These are phyloP conservation scores for Anomalospiza imberbis DNA, from an alignment of 2,797 vertebrate genomes.

Conservation along the genomic window DNA sequence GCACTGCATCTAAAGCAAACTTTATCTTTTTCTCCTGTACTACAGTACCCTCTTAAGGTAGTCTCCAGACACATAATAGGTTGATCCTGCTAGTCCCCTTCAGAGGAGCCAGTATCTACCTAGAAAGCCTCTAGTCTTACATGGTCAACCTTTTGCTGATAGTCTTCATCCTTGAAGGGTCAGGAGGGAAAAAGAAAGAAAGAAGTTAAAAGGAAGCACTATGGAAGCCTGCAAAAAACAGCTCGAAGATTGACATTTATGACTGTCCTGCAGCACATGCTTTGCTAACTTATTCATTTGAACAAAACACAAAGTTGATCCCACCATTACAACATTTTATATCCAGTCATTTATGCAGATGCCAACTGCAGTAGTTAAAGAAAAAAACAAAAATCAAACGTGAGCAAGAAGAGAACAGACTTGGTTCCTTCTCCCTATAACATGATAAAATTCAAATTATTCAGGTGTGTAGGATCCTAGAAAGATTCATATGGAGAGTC, in stretches of 20 bases:
- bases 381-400: background rate
- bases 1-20: background rate
- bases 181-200: conserved; percentile 39
- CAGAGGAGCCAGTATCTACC: conserved; percentile 6
- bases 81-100: conserved; percentile 26
- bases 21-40: background rate
- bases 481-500: background rate
- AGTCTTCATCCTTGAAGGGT: conserved; percentile 53
- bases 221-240: background rate
- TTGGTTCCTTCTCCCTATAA: background rate
- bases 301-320: background rate
- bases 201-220: conserved; percentile 37
- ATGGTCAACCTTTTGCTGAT: conserved; percentile 16
- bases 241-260: background rate
- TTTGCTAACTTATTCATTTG: background rate
- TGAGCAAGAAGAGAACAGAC: background rate
- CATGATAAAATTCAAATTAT: background rate
- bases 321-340: background rate
- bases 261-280: background rate
- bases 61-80: background rate
- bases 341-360: background rate
- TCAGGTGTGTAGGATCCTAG: background rate
- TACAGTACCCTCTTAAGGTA: background rate
- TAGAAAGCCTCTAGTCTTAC: conserved; percentile 50
- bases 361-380: background rate